Percentiles rank a stretch among this genome's conserved stretches.
Evolutionary conservation across 2,888 invertebrate genomes (phyloP).

Genomic region (Rosalia funebris): DNA sequence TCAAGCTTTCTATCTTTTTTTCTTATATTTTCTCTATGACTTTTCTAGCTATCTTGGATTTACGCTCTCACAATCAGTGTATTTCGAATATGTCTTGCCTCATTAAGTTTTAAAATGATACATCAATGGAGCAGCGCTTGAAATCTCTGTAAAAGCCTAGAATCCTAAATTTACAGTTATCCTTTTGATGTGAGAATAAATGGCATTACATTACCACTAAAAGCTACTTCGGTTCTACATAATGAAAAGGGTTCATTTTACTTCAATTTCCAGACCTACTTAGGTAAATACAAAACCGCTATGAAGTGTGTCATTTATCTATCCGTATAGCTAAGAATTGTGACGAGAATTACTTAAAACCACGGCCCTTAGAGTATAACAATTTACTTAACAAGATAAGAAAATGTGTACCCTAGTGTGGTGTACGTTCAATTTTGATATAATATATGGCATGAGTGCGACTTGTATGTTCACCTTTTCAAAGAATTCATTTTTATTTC

Average conservation of each 20-base stretch:
- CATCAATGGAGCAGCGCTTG: too few relatives aligned
- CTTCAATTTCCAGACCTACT: conserved; percentile 16
- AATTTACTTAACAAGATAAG: neutral
- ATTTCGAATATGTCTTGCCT: too few relatives aligned
- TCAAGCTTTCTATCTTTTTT: too few relatives aligned
- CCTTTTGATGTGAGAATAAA: conserved; percentile 1
- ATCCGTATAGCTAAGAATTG: neutral
- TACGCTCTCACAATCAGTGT: too few relatives aligned
- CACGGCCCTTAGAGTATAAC: neutral
- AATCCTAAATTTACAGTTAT: conserved; percentile 3
- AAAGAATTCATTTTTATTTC: too few relatives aligned
- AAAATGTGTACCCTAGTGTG: neutral
- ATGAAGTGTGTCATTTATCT: conserved; percentile 11
- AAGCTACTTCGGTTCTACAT: conserved; percentile 11
- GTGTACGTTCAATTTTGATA: too few relatives aligned
- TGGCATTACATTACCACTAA: conserved; percentile 17
- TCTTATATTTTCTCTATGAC: too few relatives aligned
- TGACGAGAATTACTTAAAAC: conserved; percentile 11
- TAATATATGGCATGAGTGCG: too few relatives aligned
- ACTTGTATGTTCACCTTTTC: too few relatives aligned
- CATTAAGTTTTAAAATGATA: too few relatives aligned
- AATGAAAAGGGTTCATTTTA: conserved; percentile 13
- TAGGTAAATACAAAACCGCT: conserved; percentile 20
- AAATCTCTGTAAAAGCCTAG: neutral
- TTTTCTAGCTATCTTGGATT: too few relatives aligned